Conservation (phyloP, 2,888 invertebrate genomes). For the Cataglyphis albicans region DNA sequence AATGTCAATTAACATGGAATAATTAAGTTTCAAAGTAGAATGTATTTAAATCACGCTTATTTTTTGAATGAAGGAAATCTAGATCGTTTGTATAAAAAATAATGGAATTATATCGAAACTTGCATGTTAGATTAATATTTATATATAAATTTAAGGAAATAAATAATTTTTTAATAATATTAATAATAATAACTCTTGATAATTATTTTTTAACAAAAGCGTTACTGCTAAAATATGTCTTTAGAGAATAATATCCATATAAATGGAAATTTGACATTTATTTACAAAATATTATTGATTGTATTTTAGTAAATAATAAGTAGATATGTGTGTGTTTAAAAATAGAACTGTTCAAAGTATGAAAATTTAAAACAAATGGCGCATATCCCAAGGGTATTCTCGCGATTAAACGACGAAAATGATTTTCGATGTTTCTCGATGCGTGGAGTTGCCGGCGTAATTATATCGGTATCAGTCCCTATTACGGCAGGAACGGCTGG, state of each 20-base stretch:
- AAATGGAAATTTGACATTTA: not conserved
- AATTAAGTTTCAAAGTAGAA: constrained; percentile 17
- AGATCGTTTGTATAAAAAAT: not conserved
- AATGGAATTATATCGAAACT: not conserved
- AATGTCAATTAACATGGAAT: not conserved
- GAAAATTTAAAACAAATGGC: not conserved
- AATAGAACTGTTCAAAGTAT: not conserved
- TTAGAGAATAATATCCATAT: not conserved
- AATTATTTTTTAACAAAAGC: not conserved
- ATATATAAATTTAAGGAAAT: not conserved
- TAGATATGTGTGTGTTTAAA: not conserved
- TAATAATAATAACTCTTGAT: not conserved
- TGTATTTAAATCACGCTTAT: not conserved
- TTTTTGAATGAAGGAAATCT: constrained; percentile 16
- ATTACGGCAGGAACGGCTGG: constrained; percentile 38
- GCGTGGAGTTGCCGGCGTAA: constrained; percentile 46
- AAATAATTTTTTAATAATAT: not conserved
- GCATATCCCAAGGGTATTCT: not conserved
- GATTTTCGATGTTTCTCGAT: constrained; percentile 27
- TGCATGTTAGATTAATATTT: not conserved
- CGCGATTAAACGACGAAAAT: constrained; percentile 23
- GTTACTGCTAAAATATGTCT: not conserved
- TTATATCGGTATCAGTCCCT: constrained; percentile 50
- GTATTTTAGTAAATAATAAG: not conserved
- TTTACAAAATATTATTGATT: not conserved